Evolutionary conservation across 2,797 vertebrate genomes (phyloP), one percentile per base, ranked within the genome.

Genomic region (Alcedo quadribrachys): DNA sequence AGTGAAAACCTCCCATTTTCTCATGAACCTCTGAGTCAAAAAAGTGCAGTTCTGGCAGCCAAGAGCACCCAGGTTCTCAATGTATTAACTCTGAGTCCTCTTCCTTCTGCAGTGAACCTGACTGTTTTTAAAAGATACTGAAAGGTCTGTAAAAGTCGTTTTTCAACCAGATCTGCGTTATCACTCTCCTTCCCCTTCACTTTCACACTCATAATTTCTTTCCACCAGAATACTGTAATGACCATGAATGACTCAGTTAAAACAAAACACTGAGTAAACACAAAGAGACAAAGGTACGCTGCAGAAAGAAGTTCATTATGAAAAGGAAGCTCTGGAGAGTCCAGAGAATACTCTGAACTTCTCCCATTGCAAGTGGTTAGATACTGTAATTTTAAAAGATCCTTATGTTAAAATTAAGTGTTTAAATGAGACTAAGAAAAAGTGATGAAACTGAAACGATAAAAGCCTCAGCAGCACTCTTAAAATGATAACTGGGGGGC

Each of bases 11-110:
- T 37, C 30, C 3, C 1, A 13, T 57, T 74, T 74, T 73, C 35
- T 62, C 32, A 37, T 61, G 33, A 15, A 17, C 1, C 8, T 0
- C 0, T 12, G 25, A 33, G n/a, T 25, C 28, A 77, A n/a, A 77
- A n/a, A 18, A 37, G 55, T n/a, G 17, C 8, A 12, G 10, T 22
- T 85, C 30, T 65, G 46, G 35, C 9, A 6, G 30, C 42, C 60
- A 22, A 25, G 19, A 74, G 28, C 55, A 48, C 43, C 45, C 40
- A 13, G 13, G 30, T 30, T 75, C 78, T 68, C 45, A 25, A 4
- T 3, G 1, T 8, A 5, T 28, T 53, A 15, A 12, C 50, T 19
- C 0, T 24, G 40, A 82, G 25, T 21, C 27, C 28, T 57, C 37
- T 88, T 73, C 37, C 27, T 22, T 80, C 33, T 76, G 55, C 40